Percentiles rank a stretch among this genome's conserved stretches.
Conservation (phyloP, 2,113 vertebrate genomes). For the Callipepla squamata region DNA sequence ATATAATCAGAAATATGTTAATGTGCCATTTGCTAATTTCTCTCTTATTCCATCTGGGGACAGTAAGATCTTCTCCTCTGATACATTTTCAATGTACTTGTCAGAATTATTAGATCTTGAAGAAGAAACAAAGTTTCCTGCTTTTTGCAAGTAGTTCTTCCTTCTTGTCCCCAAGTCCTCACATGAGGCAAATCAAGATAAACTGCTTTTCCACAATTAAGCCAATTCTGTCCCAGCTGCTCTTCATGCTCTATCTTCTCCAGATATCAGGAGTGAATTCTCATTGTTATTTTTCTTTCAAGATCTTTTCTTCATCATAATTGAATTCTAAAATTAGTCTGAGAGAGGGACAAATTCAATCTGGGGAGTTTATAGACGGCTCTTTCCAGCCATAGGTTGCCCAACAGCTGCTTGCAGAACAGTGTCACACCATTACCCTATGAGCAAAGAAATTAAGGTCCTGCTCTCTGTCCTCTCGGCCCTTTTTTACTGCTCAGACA, state of each 20-base stretch:
- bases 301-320: slow-evolving; percentile 24
- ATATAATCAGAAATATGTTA: slow-evolving; percentile 61
- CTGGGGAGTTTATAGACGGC: not conserved
- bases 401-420: not conserved
- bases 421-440: not conserved
- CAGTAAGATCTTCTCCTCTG: slow-evolving; percentile 41
- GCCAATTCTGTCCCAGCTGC: not conserved
- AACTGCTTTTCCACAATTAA: not conserved
- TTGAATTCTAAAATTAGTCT: slow-evolving; percentile 45
- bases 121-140: slow-evolving; percentile 15
- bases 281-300: slow-evolving; percentile 19
- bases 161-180: not conserved
- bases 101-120: slow-evolving; percentile 40
- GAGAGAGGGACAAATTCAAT: not conserved
- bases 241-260: not conserved
- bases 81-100: slow-evolving; percentile 52
- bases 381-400: not conserved
- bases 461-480: not conserved
- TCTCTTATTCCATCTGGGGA: slow-evolving; percentile 48
- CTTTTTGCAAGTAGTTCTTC: not conserved
- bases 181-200: slow-evolving; percentile 14
- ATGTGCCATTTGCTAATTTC: slow-evolving; percentile 64
- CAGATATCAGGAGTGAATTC: slow-evolving; percentile 5
- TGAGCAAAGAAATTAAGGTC: not conserved
- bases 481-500: not conserved